These are phyloP conservation scores for Falco punctatus DNA, from an alignment of 2,113 vertebrate species.

Conservation along the genomic window DNA sequence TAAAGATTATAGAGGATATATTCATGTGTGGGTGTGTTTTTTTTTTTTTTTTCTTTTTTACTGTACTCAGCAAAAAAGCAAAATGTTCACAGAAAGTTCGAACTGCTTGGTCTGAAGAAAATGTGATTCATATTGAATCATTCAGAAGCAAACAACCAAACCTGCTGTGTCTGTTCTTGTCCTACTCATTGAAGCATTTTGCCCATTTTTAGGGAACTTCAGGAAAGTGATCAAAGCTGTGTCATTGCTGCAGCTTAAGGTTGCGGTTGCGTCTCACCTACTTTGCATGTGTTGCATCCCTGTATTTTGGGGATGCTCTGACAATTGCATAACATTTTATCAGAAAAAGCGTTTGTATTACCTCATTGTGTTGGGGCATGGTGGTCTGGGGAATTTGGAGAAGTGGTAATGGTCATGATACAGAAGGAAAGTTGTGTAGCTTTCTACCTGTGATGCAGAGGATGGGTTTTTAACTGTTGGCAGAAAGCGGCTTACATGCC, in stretches of 20 bases:
- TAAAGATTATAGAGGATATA: background rate
- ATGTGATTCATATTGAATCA: constrained; percentile 4
- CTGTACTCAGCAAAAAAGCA: background rate
- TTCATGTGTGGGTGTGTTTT: background rate
- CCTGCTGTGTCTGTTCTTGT: background rate
- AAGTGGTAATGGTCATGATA: background rate
- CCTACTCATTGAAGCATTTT: background rate
- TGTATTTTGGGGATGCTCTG: background rate
- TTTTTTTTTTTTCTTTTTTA: background rate
- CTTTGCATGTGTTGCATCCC: background rate
- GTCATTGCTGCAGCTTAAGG: background rate
- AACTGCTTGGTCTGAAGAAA: background rate
- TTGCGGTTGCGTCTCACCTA: background rate
- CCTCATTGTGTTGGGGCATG: background rate
- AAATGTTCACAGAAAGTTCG: background rate
- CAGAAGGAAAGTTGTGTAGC: background rate
- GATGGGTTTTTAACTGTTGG: background rate
- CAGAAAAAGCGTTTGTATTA: background rate
- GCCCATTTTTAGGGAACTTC: background rate
- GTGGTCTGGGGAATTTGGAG: background rate
- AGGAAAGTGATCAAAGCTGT: background rate
- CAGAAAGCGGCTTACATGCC: background rate
- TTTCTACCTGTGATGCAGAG: background rate
- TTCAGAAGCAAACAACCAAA: background rate
- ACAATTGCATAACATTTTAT: background rate